A percentile compares a stretch with the other conserved stretches of the same genome.
Conservation (phyloP, 2,888 invertebrate species). For the Leptopilina drosophilae region DNA sequence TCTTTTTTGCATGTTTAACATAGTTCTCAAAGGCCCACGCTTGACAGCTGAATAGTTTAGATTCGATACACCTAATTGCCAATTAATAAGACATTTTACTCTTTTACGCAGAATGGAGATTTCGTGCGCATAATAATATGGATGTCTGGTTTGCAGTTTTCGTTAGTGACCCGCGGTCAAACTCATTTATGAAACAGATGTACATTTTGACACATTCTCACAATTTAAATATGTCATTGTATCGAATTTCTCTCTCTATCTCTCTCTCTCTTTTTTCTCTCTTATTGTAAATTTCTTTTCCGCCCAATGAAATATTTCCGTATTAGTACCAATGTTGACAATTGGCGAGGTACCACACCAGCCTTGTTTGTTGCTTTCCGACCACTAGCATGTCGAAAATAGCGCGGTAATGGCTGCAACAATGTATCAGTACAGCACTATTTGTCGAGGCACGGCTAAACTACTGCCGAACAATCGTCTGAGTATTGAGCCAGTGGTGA, state of each 20-base stretch:
- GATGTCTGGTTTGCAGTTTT: not conserved
- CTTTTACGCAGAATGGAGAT: not conserved
- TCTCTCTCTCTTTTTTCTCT: conserved; percentile 13
- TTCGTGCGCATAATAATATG: not conserved
- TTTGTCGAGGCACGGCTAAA: no score
- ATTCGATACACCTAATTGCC: conserved; percentile 74
- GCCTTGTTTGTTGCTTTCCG: no score
- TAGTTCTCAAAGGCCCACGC: conserved; percentile 46
- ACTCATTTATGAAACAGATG: not conserved
- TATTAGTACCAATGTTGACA: no score
- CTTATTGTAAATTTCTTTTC: no score
- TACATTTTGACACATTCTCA: not conserved
- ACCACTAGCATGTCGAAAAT: no score
- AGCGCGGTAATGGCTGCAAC: no score
- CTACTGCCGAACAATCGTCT: no score
- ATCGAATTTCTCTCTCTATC: not conserved
- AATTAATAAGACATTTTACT: conserved; percentile 74
- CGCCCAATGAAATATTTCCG: no score
- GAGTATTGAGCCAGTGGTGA: no score
- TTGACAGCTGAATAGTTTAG: conserved; percentile 68
- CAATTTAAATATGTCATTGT: not conserved
- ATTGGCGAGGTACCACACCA: no score
- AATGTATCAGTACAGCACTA: no score
- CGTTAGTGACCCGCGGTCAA: conserved; percentile 23
- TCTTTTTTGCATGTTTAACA: conserved; percentile 59